Evolutionary conservation across 1,140 invertebrate genomes (phyloP).

Genomic region (Saccostrea glomerata): DNA sequence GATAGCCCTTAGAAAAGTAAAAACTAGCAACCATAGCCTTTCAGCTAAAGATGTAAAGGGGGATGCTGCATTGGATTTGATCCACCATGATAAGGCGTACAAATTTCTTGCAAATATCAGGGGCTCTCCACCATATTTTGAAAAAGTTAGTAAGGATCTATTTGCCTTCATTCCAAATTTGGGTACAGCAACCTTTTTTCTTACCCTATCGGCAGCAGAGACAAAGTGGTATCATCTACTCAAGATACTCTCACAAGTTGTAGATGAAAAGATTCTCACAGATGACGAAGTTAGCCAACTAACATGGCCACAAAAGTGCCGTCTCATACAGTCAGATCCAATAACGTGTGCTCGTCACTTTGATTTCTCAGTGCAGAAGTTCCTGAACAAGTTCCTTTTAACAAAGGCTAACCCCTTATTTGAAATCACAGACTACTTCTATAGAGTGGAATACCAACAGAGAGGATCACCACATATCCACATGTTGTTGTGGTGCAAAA

Average conservation of each 20-base stretch:
- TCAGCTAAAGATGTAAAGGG: constrained; percentile 54
- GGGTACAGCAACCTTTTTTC: constrained; percentile 59
- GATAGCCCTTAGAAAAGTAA: constrained; percentile 58
- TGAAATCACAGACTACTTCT: constrained; percentile 19
- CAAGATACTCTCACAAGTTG: constrained; percentile 52
- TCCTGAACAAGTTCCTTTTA: constrained; percentile 50
- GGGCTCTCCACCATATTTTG: constrained; percentile 61
- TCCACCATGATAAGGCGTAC: constrained; percentile 56
- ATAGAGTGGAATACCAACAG: neutral
- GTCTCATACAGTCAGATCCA: constrained; percentile 59
- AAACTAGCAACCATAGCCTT: constrained; percentile 52
- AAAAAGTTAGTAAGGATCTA: constrained; percentile 60
- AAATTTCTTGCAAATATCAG: constrained; percentile 57
- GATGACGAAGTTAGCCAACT: constrained; percentile 53
- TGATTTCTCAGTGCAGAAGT: constrained; percentile 52
- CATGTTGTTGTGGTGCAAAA: constrained; percentile 76
- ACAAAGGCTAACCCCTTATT: constrained; percentile 27
- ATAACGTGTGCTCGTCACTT: constrained; percentile 59
- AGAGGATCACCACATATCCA: constrained; percentile 76
- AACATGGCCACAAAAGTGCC: constrained; percentile 54
- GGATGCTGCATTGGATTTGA: constrained; percentile 43
- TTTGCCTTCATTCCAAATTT: constrained; percentile 64
- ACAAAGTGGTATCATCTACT: constrained; percentile 62
- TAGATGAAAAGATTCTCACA: constrained; percentile 51
- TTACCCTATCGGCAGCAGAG: constrained; percentile 62